Evolutionary conservation across 2,113 vertebrate genomes (phyloP).

Genomic region (Menidia beryllina): DNA sequence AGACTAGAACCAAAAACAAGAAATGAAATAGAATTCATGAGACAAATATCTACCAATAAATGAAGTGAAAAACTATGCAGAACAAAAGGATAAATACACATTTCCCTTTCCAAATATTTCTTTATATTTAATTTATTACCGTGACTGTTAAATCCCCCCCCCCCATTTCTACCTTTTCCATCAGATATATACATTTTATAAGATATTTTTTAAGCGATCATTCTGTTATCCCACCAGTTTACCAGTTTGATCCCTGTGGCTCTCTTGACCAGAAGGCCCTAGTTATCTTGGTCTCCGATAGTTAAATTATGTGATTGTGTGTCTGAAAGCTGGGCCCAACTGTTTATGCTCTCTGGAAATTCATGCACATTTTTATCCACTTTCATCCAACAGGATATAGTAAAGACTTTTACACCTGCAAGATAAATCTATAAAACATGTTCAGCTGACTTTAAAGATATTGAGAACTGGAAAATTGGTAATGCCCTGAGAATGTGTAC

Average conservation of each 20-base stretch:
- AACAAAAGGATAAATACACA: too few species aligned
- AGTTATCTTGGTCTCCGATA: neutral
- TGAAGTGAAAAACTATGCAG: too few species aligned
- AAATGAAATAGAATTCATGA: too few species aligned
- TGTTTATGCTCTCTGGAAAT: constrained; percentile 27
- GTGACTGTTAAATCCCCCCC: too few species aligned
- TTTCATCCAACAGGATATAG: constrained; percentile 56
- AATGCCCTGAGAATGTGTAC: constrained; percentile 42
- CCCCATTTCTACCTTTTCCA: too few species aligned
- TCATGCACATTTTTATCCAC: constrained; percentile 49
- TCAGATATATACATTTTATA: too few species aligned
- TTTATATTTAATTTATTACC: too few species aligned
- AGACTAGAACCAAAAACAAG: too few species aligned
- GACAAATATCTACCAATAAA: too few species aligned
- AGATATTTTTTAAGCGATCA: too few species aligned
- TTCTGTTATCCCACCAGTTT: too few species aligned
- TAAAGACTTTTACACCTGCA: constrained; percentile 52
- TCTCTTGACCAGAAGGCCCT: neutral
- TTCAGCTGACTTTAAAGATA: constrained; percentile 53
- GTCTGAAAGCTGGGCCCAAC: constrained; percentile 32
- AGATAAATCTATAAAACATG: constrained; percentile 57
- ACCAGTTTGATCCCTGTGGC: neutral
- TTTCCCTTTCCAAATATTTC: too few species aligned
- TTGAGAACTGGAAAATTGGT: constrained; percentile 53
- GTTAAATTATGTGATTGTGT: constrained; percentile 41